Evolutionary conservation across 1,140 invertebrate genomes (phyloP).

Genomic region (Drosophila pseudoobscura): DNA sequence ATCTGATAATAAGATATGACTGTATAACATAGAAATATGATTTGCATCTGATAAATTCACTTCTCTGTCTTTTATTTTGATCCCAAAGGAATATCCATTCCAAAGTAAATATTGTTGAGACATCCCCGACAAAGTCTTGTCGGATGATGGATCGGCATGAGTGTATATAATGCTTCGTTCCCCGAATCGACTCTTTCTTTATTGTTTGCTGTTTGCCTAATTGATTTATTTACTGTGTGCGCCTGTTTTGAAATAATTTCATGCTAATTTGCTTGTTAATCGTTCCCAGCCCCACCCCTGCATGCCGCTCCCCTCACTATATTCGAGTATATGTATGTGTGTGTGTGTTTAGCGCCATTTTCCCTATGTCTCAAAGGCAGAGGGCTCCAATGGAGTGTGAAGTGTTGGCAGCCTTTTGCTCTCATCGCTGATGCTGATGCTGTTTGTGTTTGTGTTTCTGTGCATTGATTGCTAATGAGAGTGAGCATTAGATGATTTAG

Average conservation of each 20-base stretch:
- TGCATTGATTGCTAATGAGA: constrained; percentile 81
- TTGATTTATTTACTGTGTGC: constrained; percentile 77
- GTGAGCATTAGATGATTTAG: constrained; percentile 77
- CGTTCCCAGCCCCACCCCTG: constrained; percentile 27
- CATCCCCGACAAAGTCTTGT: no score
- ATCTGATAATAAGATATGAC: no score
- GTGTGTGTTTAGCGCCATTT: constrained; percentile 56
- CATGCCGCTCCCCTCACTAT: background rate
- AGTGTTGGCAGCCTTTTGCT: constrained; percentile 60
- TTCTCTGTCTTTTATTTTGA: no score
- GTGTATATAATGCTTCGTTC: no score
- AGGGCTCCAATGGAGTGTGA: constrained; percentile 70
- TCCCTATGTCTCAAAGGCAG: constrained; percentile 37
- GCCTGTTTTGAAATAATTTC: constrained; percentile 76
- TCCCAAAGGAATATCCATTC: no score
- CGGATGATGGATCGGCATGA: no score
- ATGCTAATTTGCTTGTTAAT: constrained; percentile 81
- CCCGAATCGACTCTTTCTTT: background rate
- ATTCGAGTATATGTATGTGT: background rate
- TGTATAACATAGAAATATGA: no score
- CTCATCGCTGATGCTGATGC: constrained; percentile 15
- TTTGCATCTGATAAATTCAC: no score
- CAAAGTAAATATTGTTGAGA: no score
- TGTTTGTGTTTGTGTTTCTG: constrained; percentile 38
- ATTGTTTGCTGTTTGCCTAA: constrained; percentile 64